Conservation (phyloP, 1,140 invertebrate genomes). For the Aradophagus sp. region DNA sequence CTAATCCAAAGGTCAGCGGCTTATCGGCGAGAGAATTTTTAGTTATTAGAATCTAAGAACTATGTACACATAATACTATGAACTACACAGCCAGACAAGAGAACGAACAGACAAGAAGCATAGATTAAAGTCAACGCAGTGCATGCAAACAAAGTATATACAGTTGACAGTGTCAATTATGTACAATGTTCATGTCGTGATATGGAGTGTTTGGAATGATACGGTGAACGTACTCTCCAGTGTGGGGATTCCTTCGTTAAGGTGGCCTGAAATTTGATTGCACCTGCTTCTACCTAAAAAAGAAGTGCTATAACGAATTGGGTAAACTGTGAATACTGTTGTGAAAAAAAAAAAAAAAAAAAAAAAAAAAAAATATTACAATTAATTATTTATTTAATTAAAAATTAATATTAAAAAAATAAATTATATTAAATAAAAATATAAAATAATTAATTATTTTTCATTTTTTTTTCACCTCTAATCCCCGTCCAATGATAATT, state of each 20-base stretch:
- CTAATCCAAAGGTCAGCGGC: conserved; percentile 39
- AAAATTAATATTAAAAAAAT: no score
- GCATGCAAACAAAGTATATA: conserved; percentile 49
- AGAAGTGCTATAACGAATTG: no score
- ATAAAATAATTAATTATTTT: no score
- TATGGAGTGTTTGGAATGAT: conserved; percentile 1
- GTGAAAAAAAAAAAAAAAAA: no score
- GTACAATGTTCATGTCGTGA: conserved; percentile 26
- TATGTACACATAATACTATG: conserved; percentile 32
- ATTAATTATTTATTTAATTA: no score
- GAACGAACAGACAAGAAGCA: conserved; percentile 43
- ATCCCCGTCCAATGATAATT: no score
- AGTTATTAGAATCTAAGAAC: conserved; percentile 36
- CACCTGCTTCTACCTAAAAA: conserved; percentile 31
- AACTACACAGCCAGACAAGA: conserved; percentile 20
- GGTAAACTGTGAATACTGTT: no score
- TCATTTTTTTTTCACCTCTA: no score
- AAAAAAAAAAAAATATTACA: no score
- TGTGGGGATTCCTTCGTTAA: conserved; percentile 16
- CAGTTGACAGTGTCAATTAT: conserved; percentile 38
- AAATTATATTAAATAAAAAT: no score
- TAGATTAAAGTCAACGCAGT: conserved; percentile 36
- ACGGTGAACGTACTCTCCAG: conserved; percentile 22
- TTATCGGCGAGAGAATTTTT: conserved; percentile 39
- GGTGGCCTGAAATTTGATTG: conserved; percentile 32